A percentile compares a stretch with the other conserved stretches of the same genome.
Conservation (phyloP, 2,888 invertebrate genomes). For the Apodemia zela region DNA sequence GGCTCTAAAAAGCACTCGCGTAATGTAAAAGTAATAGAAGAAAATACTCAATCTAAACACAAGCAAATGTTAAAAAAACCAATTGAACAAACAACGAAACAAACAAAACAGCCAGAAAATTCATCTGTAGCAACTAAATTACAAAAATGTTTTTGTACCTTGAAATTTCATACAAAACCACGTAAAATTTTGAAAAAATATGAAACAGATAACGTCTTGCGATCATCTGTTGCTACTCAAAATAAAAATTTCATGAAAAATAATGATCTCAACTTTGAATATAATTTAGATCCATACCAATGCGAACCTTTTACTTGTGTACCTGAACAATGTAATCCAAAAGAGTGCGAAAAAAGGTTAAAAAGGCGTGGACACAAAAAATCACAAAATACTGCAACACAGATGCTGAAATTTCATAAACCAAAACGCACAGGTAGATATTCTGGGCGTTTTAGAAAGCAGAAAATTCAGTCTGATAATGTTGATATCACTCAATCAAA, state of each 20-base stretch:
- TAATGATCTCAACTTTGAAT: too few relatives aligned
- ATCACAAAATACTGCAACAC: constrained; percentile 21
- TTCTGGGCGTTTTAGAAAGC: not conserved
- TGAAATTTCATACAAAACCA: not conserved
- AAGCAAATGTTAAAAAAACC: too few relatives aligned
- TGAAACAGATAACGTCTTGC: too few relatives aligned
- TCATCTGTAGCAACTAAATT: not conserved
- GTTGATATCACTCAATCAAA: not conserved
- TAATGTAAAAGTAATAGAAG: not conserved
- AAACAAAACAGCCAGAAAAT: too few relatives aligned
- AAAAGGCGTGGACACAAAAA: constrained; percentile 28
- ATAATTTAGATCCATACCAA: constrained; percentile 34
- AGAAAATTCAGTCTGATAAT: not conserved
- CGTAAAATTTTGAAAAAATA: too few relatives aligned
- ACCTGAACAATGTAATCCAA: constrained; percentile 39
- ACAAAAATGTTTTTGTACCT: constrained; percentile 12
- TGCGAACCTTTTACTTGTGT: constrained; percentile 41
- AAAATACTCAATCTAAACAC: not conserved
- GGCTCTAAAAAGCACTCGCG: not conserved
- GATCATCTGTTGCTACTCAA: too few relatives aligned
- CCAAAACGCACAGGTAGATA: constrained; percentile 23
- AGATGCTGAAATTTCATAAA: not conserved
- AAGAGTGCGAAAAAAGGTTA: constrained; percentile 39
- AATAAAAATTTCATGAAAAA: too few relatives aligned
- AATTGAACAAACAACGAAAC: too few relatives aligned